phyloP scores from a whole-genome alignment of 2,888 invertebrate species.

The Blera fallax region DNA sequence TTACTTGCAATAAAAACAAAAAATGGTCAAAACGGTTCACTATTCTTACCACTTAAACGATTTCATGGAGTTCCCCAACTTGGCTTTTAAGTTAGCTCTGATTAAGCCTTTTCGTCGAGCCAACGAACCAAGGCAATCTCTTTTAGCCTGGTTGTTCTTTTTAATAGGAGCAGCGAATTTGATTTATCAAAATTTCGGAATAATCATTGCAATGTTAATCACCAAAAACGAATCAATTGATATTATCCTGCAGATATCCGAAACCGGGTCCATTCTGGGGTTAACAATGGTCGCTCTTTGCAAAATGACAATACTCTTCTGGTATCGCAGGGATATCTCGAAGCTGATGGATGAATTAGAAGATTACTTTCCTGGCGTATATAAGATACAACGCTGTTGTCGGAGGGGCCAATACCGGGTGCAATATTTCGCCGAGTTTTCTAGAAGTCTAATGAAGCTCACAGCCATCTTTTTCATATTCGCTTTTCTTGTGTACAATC shows the following conservation, averaged over 20 bases:
- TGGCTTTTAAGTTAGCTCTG: slow-evolving; percentile 74
- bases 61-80: slow-evolving; percentile 77
- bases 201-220: slow-evolving; percentile 73
- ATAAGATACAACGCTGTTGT: neutral
- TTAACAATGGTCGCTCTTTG: slow-evolving; percentile 74
- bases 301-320: slow-evolving; percentile 75
- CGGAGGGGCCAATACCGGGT: slow-evolving; percentile 64
- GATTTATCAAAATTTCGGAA: slow-evolving; percentile 76
- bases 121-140: neutral
- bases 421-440: slow-evolving; percentile 72
- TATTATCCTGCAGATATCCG: slow-evolving; percentile 72
- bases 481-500: slow-evolving; percentile 75
- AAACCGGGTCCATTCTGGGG: slow-evolving; percentile 75
- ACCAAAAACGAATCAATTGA: slow-evolving; percentile 44
- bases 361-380: slow-evolving; percentile 62
- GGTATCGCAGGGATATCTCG: slow-evolving; percentile 73
- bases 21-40: neutral
- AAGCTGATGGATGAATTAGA: slow-evolving; percentile 72
- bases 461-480: slow-evolving; percentile 74
- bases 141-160: slow-evolving; percentile 15
- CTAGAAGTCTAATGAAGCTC: slow-evolving; percentile 74
- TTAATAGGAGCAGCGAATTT: slow-evolving; percentile 74
- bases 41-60: slow-evolving; percentile 66
- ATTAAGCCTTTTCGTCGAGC: slow-evolving; percentile 69
- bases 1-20: neutral